phyloP scores from a whole-genome alignment of 2,113 vertebrate species.

The Crocuta crocuta region DNA sequence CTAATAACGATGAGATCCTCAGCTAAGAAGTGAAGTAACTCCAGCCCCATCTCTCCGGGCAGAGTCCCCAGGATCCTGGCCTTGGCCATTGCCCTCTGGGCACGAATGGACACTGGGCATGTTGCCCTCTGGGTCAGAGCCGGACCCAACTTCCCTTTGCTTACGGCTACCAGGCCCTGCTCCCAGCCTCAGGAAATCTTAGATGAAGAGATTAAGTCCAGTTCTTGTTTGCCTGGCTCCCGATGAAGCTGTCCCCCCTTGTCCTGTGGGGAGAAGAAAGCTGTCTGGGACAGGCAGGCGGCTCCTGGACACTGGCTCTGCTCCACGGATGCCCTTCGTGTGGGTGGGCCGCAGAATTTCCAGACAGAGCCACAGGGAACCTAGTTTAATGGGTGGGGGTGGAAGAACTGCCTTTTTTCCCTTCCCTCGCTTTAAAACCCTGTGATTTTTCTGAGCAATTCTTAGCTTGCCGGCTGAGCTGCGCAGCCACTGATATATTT shows the following conservation, averaged over 20 bases:
- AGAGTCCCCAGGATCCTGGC: too few species aligned
- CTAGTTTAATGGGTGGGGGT: background rate
- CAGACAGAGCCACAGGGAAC: slow-evolving; percentile 39
- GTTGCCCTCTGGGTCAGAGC: background rate
- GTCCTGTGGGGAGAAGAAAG: background rate
- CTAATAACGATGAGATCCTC: background rate
- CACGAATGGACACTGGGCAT: background rate
- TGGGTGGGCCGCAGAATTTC: background rate
- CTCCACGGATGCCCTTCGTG: background rate
- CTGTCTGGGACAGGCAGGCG: background rate
- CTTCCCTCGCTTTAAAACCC: slow-evolving; percentile 59
- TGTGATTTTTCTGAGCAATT: slow-evolving; percentile 67
- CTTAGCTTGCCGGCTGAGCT: slow-evolving; percentile 55
- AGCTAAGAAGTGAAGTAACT: background rate
- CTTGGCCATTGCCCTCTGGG: rapidly evolving
- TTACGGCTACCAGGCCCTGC: rapidly evolving
- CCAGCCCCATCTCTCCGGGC: too few species aligned
- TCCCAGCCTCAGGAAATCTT: background rate
- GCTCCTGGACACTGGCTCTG: background rate
- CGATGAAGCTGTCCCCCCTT: rapidly evolving
- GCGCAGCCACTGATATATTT: slow-evolving; percentile 59
- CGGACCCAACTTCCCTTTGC: background rate
- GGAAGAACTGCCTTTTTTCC: background rate
- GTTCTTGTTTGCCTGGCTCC: background rate
- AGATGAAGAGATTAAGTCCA: background rate